A percentile compares a stretch with the other conserved stretches of the same genome.
Evolutionary conservation across 1,140 invertebrate genomes (phyloP).

Genomic region (Phocides pigmalion): DNA sequence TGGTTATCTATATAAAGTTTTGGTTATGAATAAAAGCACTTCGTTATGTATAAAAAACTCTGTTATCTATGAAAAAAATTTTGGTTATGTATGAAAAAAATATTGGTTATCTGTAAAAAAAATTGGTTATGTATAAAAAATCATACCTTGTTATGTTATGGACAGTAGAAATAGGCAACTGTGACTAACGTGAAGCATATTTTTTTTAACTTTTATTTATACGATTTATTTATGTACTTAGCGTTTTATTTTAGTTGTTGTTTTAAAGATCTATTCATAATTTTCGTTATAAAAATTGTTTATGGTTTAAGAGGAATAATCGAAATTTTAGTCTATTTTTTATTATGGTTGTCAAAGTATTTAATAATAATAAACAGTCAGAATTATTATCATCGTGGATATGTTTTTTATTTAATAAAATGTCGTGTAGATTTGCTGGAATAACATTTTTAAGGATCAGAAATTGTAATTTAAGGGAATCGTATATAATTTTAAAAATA

Average conservation of each 20-base stretch:
- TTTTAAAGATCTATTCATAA: slow-evolving; percentile 57
- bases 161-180: slow-evolving; percentile 66
- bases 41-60: too few species aligned
- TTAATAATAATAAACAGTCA: slow-evolving; percentile 13
- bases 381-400: slow-evolving; percentile 10
- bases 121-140: slow-evolving; percentile 43
- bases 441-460: too few species aligned
- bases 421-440: too few species aligned
- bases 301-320: slow-evolving; percentile 23
- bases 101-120: too few species aligned
- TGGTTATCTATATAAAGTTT: too few species aligned
- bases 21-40: slow-evolving; percentile 44
- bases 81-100: too few species aligned
- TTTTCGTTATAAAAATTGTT: slow-evolving; percentile 47
- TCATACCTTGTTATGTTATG: slow-evolving; percentile 45
- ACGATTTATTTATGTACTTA: slow-evolving; percentile 78
- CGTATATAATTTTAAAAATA: too few species aligned
- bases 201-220: slow-evolving; percentile 59
- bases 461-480: too few species aligned
- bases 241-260: slow-evolving; percentile 50
- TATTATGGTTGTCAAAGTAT: slow-evolving; percentile 13
- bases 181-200: slow-evolving; percentile 65
- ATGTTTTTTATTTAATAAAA: slow-evolving; percentile 30
- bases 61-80: too few species aligned
- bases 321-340: slow-evolving; percentile 22